These are phyloP conservation scores for Isurus oxyrinchus DNA, from an alignment of 2,113 vertebrate genomes.

Conservation along the genomic window DNA sequence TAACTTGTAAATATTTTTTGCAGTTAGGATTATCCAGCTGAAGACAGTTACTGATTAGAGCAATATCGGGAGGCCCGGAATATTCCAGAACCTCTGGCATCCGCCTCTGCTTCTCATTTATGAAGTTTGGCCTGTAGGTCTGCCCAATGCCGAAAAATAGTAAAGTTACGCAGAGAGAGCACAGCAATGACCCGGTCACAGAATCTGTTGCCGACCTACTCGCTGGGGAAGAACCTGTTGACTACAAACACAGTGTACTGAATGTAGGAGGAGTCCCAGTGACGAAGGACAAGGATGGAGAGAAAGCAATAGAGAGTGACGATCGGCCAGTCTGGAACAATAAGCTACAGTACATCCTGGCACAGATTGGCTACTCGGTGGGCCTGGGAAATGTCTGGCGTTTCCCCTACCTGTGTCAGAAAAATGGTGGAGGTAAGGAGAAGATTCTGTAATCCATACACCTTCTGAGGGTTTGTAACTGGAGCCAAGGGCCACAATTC, in stretches of 20 bases:
- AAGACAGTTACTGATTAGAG: neutral
- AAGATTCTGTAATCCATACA: too few species aligned
- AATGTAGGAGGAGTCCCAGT: conserved; percentile 69
- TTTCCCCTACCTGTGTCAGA: conserved; percentile 97
- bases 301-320: conserved; percentile 67
- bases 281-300: conserved; percentile 66
- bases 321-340: conserved; percentile 94
- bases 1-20: neutral
- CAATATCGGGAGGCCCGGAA: neutral
- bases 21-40: neutral
- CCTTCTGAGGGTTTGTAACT: too few species aligned
- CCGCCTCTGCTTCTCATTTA: neutral
- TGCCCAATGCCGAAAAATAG: conserved; percentile 86
- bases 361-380: conserved; percentile 93
- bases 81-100: neutral
- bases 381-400: conserved; percentile 97
- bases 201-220: conserved; percentile 95
- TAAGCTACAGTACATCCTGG: conserved; percentile 95
- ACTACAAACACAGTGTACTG: conserved; percentile 88
- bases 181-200: conserved; percentile 89
- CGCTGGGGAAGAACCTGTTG: conserved; percentile 88
- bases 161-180: conserved; percentile 89
- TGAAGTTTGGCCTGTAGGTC: neutral
- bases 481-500: neutral
- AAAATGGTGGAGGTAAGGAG: conserved; percentile 89